A percentile compares a stretch with the other conserved stretches of the same genome.
Evolutionary conservation across 2,888 invertebrate genomes (phyloP).

Genomic region (Schizaphis graminum): DNA sequence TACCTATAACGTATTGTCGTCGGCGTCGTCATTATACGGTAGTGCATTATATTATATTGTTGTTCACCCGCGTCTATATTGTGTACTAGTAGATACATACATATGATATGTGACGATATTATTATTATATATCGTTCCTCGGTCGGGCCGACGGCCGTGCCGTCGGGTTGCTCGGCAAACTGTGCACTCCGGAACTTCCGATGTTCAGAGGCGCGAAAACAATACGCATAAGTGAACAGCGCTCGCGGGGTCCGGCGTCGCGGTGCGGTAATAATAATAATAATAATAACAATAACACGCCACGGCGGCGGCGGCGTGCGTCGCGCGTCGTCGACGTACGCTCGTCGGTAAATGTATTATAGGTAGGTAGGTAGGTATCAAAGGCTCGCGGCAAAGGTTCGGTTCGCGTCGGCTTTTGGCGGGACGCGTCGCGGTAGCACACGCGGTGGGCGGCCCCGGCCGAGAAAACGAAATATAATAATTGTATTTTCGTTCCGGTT

Average conservation of each 20-base stretch:
- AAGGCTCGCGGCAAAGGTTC: slow-evolving; percentile 15
- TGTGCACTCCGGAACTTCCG: slow-evolving; percentile 49
- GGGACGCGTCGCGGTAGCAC: slow-evolving; percentile 15
- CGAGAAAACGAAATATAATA: background rate
- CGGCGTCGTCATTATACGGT: background rate
- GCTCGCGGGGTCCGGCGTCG: slow-evolving; percentile 44
- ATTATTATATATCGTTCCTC: background rate
- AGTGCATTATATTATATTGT: background rate
- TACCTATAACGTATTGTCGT: background rate
- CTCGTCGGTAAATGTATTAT: background rate
- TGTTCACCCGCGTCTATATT: background rate
- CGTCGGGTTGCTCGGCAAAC: slow-evolving; percentile 22
- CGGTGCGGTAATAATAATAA: slow-evolving; percentile 7
- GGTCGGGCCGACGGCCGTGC: background rate
- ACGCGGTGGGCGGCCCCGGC: background rate
- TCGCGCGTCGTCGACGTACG: background rate
- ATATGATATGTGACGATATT: too few species aligned
- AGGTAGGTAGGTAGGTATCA: background rate
- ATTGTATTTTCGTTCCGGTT: background rate
- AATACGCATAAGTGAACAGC: slow-evolving; percentile 46
- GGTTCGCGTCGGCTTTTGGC: slow-evolving; percentile 27
- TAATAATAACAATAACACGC: background rate
- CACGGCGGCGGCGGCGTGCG: background rate
- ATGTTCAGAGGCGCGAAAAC: slow-evolving; percentile 51
- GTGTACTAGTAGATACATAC: too few species aligned